Base-by-base conservation (phyloP, 1,140 invertebrate species). In the Drosophila sp. region DNA sequence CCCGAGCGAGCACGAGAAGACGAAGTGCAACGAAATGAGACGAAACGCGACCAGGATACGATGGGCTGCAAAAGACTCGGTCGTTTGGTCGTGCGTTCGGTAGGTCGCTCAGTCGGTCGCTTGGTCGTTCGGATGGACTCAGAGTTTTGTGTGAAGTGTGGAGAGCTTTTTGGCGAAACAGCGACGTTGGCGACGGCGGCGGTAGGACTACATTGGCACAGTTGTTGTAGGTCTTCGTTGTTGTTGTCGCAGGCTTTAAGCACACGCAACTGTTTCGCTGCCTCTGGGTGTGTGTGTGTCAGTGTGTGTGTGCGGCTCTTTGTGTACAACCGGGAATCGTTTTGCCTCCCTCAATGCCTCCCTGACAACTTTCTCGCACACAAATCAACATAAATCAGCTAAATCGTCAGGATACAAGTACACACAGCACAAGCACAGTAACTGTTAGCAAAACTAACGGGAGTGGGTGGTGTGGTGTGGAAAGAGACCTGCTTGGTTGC, bases 331-430 rank as follows among this genome's bases (percentile, higher is more conserved):
- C 81, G 81, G 82, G 74, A 81, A 86, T 70, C 79, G 82, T 79
- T 82, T 87, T 76, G 79, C 70, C 68, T 68, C 70, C 68, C 68
- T 72, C 44, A 50, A 50, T 50, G 44, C 44, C 44, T 27, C 44
- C 44, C 69, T 66, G 65, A 66, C 69, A 70, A 77, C 71, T 69
- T 83, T 74, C 75, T 79, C 79, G 83, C 79, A 79, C 79, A 77
- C 79, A 89, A 87, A 80, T 87, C 83, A 83, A 89, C 84, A 89
- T 87, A 87, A 89, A 87, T 87, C 83, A 89, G 84, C 84, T 80
- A 87, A 87, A 89, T 89, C 72, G 76, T 72, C 76, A 82, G 79
- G 55, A 82, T 81, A 81, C 81, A 73, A 79, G 61, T 68, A 82
- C 72, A 79, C 69, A 64, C 55, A 70, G 38, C 17, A 17, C 41